A percentile compares a stretch with the other conserved stretches of the same genome.
These are phyloP conservation scores for Bucorvus abyssinicus DNA, from an alignment of 2,797 vertebrate species.

Conservation along the genomic window DNA sequence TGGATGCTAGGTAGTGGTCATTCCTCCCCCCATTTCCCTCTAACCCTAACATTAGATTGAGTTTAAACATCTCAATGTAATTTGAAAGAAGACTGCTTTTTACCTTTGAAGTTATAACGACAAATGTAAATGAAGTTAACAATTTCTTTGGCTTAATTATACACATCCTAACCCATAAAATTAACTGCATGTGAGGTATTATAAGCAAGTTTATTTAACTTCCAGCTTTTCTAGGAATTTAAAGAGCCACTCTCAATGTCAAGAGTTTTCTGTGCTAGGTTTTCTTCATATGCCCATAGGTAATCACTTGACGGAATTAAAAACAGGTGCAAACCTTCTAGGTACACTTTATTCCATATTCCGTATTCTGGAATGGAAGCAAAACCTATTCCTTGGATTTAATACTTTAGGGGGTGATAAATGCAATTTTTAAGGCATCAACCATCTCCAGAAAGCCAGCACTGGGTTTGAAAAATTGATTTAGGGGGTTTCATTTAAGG, in stretches of 20 bases:
- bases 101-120: not conserved
- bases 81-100: not conserved
- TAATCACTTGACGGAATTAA: not conserved
- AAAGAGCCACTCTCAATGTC: not conserved
- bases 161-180: not conserved
- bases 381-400: not conserved
- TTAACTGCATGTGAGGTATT: not conserved
- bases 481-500: not conserved
- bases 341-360: not conserved
- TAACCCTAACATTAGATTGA: not conserved
- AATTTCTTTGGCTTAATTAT: constrained; percentile 2
- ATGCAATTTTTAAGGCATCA: not conserved
- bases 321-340: not conserved
- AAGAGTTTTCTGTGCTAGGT: not conserved
- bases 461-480: not conserved
- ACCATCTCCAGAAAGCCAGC: not conserved
- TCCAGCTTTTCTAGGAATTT: not conserved
- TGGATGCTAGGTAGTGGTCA: not conserved
- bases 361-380: not conserved
- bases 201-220: constrained; percentile 10
- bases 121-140: constrained; percentile 26
- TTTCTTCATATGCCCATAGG: not conserved
- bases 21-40: not conserved
- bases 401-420: not conserved
- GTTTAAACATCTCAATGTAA: not conserved